phyloP scores from a whole-genome alignment of 30 jellyfish, hydroid and myxozoan genomes.

The Hydractinia echinata region DNA sequence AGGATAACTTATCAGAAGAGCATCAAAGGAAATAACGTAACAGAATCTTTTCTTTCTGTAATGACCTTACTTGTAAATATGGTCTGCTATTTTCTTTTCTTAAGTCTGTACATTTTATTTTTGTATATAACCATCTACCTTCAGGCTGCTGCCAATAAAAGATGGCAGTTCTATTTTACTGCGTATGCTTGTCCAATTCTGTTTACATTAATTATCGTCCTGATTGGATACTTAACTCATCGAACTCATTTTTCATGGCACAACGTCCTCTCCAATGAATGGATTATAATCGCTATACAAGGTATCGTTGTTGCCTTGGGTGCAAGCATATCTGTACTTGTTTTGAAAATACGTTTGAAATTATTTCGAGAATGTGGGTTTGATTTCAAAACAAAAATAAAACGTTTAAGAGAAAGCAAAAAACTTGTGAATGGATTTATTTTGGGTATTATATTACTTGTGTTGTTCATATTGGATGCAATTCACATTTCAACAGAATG shows the following conservation, averaged over 20 bases:
- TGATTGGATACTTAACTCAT: background rate
- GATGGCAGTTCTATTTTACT: background rate
- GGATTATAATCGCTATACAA: conserved; percentile 3
- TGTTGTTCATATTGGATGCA: background rate
- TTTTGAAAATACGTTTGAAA: background rate
- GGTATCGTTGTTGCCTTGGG: background rate
- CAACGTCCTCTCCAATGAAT: background rate
- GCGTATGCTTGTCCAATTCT: background rate
- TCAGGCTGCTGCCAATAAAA: background rate
- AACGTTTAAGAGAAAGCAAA: background rate
- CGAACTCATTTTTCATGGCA: too few species aligned
- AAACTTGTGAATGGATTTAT: background rate
- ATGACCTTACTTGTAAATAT: background rate
- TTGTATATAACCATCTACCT: background rate
- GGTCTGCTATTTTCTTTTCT: background rate
- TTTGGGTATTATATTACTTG: background rate
- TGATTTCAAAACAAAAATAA: background rate
- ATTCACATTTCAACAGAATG: background rate
- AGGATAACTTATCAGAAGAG: background rate
- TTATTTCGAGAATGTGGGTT: background rate
- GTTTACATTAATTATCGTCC: background rate
- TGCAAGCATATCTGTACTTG: background rate
- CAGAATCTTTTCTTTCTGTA: background rate
- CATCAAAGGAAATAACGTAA: background rate
- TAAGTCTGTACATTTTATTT: background rate